Percentiles rank a stretch among this genome's conserved stretches.
These are phyloP conservation scores for Cyprinella venusta DNA, from an alignment of 2,797 vertebrate genomes.

Conservation along the genomic window DNA sequence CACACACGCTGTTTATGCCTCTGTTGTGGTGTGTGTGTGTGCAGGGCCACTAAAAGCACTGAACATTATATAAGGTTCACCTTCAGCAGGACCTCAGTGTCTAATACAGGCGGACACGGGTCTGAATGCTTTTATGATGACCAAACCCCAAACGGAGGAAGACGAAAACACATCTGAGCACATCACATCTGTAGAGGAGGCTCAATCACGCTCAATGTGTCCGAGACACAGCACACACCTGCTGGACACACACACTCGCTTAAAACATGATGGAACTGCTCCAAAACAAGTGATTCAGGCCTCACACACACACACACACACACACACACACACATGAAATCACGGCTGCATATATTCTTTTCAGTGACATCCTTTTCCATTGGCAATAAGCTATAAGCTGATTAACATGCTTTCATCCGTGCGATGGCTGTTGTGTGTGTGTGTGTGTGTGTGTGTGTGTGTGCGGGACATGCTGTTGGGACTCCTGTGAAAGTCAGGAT, in stretches of 20 bases:
- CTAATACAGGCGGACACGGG: background rate
- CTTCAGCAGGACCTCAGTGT: too few relatives aligned
- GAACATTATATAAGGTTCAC: background rate
- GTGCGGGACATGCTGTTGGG: background rate
- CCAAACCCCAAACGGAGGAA: background rate
- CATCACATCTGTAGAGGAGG: background rate
- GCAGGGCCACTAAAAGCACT: background rate
- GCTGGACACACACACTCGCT: background rate
- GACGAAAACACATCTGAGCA: background rate
- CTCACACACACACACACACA: too few relatives aligned
- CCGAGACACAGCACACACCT: too few relatives aligned
- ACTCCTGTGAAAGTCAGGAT: background rate
- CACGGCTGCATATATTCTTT: background rate
- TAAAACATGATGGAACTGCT: background rate
- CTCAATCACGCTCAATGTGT: background rate
- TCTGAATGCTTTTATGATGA: background rate
- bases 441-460: too few relatives aligned
- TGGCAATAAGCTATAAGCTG: background rate
- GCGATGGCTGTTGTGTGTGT: background rate
- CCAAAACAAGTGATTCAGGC: background rate
- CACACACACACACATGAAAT: too few relatives aligned
- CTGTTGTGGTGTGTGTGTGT: background rate
- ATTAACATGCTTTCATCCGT: constrained; percentile 3
- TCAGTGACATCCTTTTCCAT: background rate
- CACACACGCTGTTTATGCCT: background rate